Conservation (phyloP, 92 coral and sea anemone genomes). For the Porites cylindrica region DNA sequence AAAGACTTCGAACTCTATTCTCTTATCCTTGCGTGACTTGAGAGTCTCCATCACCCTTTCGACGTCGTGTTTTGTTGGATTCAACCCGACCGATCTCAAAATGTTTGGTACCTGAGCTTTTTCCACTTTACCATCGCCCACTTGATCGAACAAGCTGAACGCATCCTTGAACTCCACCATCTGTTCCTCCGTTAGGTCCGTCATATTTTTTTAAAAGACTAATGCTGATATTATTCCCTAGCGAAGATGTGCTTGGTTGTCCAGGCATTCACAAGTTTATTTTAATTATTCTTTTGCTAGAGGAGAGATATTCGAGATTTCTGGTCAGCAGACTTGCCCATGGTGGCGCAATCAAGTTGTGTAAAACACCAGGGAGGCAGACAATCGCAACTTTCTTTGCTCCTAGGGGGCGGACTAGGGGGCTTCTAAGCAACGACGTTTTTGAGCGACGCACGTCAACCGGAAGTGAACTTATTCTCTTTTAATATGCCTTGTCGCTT, state of each 20-base stretch:
- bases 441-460: too few species aligned
- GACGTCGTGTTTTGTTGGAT: slow-evolving; percentile 80
- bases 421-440: too few species aligned
- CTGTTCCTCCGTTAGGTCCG: slow-evolving; percentile 76
- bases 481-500: too few species aligned
- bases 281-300: too few species aligned
- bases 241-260: neutral
- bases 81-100: slow-evolving; percentile 81
- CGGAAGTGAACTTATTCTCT: too few species aligned
- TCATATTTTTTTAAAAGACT: slow-evolving; percentile 17
- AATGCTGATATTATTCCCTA: neutral
- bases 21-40: slow-evolving; percentile 52
- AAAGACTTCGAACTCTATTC: slow-evolving; percentile 78
- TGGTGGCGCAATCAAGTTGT: too few species aligned
- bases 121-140: slow-evolving; percentile 72
- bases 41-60: slow-evolving; percentile 68
- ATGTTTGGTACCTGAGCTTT: slow-evolving; percentile 62
- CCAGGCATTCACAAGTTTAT: slow-evolving; percentile 15
- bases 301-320: too few species aligned
- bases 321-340: too few species aligned
- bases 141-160: slow-evolving; percentile 77
- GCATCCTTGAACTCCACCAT: slow-evolving; percentile 84
- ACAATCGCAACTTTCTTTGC: too few species aligned
- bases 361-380: too few species aligned
- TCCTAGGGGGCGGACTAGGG: too few species aligned